These are phyloP conservation scores for Tribolium freemani DNA, from an alignment of 2,888 invertebrate genomes.

Conservation along the genomic window DNA sequence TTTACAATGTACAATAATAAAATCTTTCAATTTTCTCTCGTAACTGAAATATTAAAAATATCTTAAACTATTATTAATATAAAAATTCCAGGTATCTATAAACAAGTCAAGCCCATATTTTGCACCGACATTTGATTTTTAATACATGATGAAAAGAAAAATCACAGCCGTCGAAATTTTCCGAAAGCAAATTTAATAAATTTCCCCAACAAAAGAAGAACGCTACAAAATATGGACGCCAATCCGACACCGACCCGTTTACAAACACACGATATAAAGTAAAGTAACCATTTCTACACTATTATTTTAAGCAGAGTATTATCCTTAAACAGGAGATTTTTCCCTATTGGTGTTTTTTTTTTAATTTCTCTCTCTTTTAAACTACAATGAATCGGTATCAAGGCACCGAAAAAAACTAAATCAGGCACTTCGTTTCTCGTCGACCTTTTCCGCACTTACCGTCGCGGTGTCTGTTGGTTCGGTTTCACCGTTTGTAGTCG, in stretches of 20 bases:
- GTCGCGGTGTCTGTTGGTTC: background rate
- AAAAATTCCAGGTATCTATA: slow-evolving; percentile 43
- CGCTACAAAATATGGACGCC: slow-evolving; percentile 41
- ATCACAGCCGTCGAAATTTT: slow-evolving; percentile 43
- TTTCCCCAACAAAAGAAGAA: background rate
- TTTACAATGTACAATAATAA: slow-evolving; percentile 65
- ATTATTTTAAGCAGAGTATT: slow-evolving; percentile 47
- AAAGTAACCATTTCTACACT: slow-evolving; percentile 40
- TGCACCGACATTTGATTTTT: slow-evolving; percentile 11
- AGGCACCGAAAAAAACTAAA: slow-evolving; percentile 48
- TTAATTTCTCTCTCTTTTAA: slow-evolving; percentile 6
- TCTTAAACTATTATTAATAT: slow-evolving; percentile 50
- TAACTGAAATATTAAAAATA: slow-evolving; percentile 55
- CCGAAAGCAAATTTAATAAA: slow-evolving; percentile 6
- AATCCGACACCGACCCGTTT: slow-evolving; percentile 42
- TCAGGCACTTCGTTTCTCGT: slow-evolving; percentile 40
- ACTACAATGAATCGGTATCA: slow-evolving; percentile 41
- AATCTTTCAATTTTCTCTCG: slow-evolving; percentile 58
- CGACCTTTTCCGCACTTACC: slow-evolving; percentile 8
- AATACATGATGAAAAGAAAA: slow-evolving; percentile 2
- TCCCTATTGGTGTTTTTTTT: slow-evolving; percentile 43
- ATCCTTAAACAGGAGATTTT: slow-evolving; percentile 45
- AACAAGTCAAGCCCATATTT: slow-evolving; percentile 41
- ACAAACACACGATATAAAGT: slow-evolving; percentile 29
- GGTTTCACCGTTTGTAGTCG: background rate